Evolutionary conservation across 2,888 invertebrate genomes (phyloP).

Genomic region (Andrena bucephala): DNA sequence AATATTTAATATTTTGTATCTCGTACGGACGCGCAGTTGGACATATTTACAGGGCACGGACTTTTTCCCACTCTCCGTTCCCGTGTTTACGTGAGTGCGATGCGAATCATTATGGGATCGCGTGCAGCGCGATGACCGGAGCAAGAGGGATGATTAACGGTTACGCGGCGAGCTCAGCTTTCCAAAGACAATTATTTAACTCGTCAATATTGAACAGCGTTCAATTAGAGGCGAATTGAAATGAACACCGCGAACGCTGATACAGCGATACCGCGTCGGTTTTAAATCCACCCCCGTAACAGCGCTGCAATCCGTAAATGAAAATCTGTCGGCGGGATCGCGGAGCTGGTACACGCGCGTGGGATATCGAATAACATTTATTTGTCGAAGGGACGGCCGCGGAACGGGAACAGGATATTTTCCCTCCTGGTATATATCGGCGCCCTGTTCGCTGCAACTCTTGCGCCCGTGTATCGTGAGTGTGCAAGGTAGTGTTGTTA

Average conservation of each 20-base stretch:
- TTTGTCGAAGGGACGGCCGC: conserved; percentile 51
- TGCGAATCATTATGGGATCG: conserved; percentile 46
- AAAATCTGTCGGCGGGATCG: conserved; percentile 64
- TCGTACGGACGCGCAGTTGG: conserved; percentile 1
- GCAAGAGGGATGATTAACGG: conserved; percentile 66
- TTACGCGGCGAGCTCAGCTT: conserved; percentile 60
- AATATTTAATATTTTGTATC: conserved; percentile 29
- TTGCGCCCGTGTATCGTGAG: not conserved
- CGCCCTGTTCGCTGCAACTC: not conserved
- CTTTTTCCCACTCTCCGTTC: not conserved
- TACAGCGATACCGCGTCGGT: conserved; percentile 60
- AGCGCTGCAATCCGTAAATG: conserved; percentile 66
- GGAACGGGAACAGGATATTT: conserved; percentile 25
- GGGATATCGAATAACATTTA: conserved; percentile 67
- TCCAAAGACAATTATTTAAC: conserved; percentile 76
- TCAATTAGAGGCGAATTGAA: conserved; percentile 75
- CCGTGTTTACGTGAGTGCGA: not conserved
- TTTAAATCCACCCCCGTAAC: conserved; percentile 58
- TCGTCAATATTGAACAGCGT: conserved; percentile 73
- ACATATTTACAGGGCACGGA: conserved; percentile 1
- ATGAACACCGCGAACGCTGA: conserved; percentile 71
- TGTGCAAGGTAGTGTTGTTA: too few species aligned
- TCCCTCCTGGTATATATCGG: not conserved
- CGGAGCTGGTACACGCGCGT: conserved; percentile 39
- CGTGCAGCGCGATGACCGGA: conserved; percentile 27